These are phyloP conservation scores for Phylloscopus trochilus DNA, from an alignment of 2,113 vertebrate species.

Conservation along the genomic window DNA sequence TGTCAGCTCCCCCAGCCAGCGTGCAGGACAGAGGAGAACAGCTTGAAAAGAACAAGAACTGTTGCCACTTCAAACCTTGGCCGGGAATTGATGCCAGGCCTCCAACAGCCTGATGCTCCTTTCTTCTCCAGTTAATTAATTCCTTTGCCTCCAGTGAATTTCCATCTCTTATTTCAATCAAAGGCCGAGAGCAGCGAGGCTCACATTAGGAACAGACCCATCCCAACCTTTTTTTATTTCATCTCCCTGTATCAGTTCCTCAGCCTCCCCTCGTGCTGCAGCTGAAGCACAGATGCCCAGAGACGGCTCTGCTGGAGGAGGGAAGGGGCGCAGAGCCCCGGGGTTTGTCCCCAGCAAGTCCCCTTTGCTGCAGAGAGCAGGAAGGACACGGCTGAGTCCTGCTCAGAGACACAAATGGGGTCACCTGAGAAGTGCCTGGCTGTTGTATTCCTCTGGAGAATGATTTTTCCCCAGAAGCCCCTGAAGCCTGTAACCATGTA, in stretches of 20 bases:
- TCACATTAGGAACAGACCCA: conserved; percentile 14
- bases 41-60: neutral
- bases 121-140: conserved; percentile 59
- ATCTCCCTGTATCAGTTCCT: neutral
- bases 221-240: neutral
- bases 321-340: neutral
- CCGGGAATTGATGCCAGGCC: conserved; percentile 48
- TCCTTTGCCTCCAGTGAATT: conserved; percentile 55
- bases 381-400: neutral
- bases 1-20: neutral
- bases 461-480: no score
- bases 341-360: neutral
- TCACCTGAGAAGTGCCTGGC: no score
- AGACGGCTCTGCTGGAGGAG: neutral
- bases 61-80: conserved; percentile 19
- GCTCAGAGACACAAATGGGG: no score
- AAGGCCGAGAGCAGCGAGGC: neutral
- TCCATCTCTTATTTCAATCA: conserved; percentile 33
- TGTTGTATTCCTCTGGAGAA: no score
- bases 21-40: neutral
- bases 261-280: neutral
- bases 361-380: neutral
- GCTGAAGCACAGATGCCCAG: conserved; percentile 21
- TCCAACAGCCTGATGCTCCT: conserved; percentile 46
- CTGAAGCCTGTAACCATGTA: no score